Base-by-base conservation (phyloP, 2,113 vertebrate genomes). In the Beaufortia kweichowensis region DNA sequence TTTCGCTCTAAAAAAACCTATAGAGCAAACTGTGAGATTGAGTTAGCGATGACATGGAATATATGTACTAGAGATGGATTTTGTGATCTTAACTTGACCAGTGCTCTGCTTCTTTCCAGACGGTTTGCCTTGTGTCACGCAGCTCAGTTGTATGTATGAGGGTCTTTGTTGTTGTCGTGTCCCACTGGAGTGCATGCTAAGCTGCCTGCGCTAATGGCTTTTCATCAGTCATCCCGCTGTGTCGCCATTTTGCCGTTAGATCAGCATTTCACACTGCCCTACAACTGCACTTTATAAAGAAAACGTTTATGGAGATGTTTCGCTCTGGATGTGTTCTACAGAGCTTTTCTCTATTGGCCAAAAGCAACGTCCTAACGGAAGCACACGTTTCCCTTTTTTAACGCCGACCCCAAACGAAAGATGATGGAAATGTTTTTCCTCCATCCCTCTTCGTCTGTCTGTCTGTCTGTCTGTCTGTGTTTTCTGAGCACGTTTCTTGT, bases 401-500 rank as follows among this genome's bases (percentile, higher is more conserved):
- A 74, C 23, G 59, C 35, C 12, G 57, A 60, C 64, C 61, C 28
- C 33, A 15, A 66, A 78, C 72, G 87, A 85, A 80, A 86, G 80
- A 7, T 53, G 19, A 53, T 8, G 88, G 83, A 89, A 83, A 39
- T 76, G 31, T 71, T 55, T 64, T n/a, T 64, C 21, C 56, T n/a
- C n/a, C 48, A 35, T 73, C 15, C 12, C 56, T 48, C 60, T 31
- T 26, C 88, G 24, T 81, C 56, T 91, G 87, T 92, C 85, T 93
- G 91, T 92, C 89, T 93, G 91, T 93, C 87, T 92, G 91, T 93
- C 85, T 90, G 72, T 87, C 79, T 93, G 88, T 93, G 87, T 91
- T 87, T 83, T 53, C 79, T 90, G 84, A 90, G 82, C 88, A 85
- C 86, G 70, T 90, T 89, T 88, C 84, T 87, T 87, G 90, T 90